Evolutionary conservation across 2,888 invertebrate species (phyloP), one percentile per base, ranked within the genome.

Genomic region (Calameuta pallipes): DNA sequence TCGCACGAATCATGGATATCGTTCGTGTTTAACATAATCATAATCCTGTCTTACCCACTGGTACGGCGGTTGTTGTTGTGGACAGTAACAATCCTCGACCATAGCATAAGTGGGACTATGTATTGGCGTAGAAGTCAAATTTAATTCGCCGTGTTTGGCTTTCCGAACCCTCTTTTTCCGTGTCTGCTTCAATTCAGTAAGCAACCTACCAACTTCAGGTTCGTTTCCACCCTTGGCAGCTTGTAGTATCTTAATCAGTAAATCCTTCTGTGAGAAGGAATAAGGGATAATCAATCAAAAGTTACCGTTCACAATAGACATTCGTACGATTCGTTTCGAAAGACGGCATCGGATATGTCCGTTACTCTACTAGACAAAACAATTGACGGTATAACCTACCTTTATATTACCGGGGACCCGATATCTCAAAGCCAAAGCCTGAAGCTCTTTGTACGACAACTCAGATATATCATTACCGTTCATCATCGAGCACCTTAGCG

Each of bases 391-490:
- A 9, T 23, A 30, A 75, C 70, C 84, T 87, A 90, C 90, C 90
- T 90, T 90, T 70, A 90, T 90, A 83, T 90, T 90, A 71, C 90
- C 89, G 73, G 90, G 90, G 15, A 90, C 86, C n/a, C 85, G 87
- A 71, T 90, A 87, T 78, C 84, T 83, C 34, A 87, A 81, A 75
- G 90, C 90, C 70, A 90, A 79, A 2, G 89, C 88, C 80, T 90
- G 90, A 71, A 90, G 84, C 81, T 90, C 89, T 80, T 89, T 90
- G 84, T 90, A 90, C 76, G 90, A 88, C 73, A 90, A 83, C 75
- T 83, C 81, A 41, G 86, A 82, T 73, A 90, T 85, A 82, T 89
- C 88, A 78, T 82, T 83, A 78, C 81, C 84, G 81, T 83, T 86
- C 79, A 76, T 79, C 76, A 56, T 76, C 73, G 70, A 71, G 56